Percentiles rank a stretch among this genome's conserved stretches.
These are phyloP conservation scores for Silurus glanis DNA, from an alignment of 2,113 vertebrate genomes.

Conservation along the genomic window DNA sequence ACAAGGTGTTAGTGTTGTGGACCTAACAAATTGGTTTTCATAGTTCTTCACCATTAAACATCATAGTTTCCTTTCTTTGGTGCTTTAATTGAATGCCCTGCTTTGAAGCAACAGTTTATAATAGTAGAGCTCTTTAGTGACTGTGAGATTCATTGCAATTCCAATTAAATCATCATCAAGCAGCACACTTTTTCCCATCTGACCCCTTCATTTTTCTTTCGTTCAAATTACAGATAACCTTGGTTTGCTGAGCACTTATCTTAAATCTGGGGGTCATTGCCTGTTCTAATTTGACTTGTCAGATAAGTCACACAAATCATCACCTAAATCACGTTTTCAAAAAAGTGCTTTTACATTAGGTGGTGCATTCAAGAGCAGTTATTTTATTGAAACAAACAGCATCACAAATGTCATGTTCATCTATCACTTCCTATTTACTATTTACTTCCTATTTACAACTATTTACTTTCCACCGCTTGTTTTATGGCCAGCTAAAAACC, in stretches of 20 bases:
- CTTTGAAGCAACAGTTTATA: background rate
- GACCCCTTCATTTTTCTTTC: background rate
- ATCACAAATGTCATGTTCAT: background rate
- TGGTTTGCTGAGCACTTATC: background rate
- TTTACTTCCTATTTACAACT: too few species aligned
- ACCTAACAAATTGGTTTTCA: background rate
- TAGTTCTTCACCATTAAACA: background rate
- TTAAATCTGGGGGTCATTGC: too few species aligned
- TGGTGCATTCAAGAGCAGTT: background rate
- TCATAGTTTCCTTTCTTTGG: background rate
- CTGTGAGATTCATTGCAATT: background rate
- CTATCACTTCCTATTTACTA: background rate
- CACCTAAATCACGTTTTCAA: background rate
- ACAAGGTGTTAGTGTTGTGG: background rate
- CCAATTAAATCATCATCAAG: background rate
- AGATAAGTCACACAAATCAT: background rate
- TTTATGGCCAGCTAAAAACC: background rate
- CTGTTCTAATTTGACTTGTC: background rate
- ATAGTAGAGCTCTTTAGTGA: background rate
- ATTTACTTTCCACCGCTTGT: background rate
- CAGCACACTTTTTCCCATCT: background rate
- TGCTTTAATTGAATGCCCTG: background rate
- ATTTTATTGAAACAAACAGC: background rate
- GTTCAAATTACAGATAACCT: background rate
- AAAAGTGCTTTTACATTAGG: background rate